Evolutionary conservation across 2,888 invertebrate species (phyloP), one percentile per base, ranked within the genome.

Genomic region (Conchocele bisecta): DNA sequence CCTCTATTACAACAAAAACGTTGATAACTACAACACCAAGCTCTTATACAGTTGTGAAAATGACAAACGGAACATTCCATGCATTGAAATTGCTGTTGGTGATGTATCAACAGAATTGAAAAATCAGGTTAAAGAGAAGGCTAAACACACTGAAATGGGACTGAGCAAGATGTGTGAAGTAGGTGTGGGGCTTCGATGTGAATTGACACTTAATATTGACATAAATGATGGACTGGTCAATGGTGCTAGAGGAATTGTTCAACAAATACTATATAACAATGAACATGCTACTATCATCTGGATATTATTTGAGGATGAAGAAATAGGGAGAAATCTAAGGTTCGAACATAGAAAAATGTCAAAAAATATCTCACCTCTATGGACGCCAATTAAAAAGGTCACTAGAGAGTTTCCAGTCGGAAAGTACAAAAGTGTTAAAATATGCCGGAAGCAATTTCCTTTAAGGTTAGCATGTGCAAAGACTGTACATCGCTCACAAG

Each of bases 171-270:
- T 26, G 6, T 57, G 37, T 6, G 57, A 37, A 28, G 37, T 58
- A 11, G 71, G 57, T 11, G 48, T 64, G 22, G 28, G 29, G 0
- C 24, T 64, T 6, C 31, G 53, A 50, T 57, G 57, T 67, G 67
- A 71, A 35, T 37, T 75, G 13, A 65, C 68, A 24, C 13, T 65
- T 0, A 75, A 75, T 48, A 4, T 75, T 17, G 68, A 71, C 58
- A 57, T 44, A 3, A 17, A 33, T 28, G 75, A 75, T 61, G 75
- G 71, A 24, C 37, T 75, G 20, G 64, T 64, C 13, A 75, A 75
- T 64, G 75, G 70, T 24, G 66, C 75, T 17, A 39, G 50, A 4
- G 35, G 65, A 39, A 31, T 28, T 17, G 46, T 41, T 9, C 63
- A 28, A 26, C 11, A 57, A n/a, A 51, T 51, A n/a, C 13, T 22